These are phyloP conservation scores for Napeogenes sylphis DNA, from an alignment of 2,888 invertebrate genomes.

Conservation along the genomic window DNA sequence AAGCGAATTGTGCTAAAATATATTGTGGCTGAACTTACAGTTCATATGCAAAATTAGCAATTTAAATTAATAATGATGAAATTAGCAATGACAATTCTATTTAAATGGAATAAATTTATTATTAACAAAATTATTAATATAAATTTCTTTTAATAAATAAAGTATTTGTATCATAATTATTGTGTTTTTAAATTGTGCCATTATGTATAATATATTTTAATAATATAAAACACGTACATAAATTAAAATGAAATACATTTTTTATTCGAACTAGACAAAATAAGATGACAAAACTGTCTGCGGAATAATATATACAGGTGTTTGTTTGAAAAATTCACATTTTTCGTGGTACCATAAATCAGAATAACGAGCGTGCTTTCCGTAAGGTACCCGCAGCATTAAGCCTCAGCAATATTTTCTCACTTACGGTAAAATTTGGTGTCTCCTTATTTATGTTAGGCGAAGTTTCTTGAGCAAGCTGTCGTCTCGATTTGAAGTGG, in stretches of 20 bases:
- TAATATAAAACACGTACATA: not conserved
- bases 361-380: slow-evolving; percentile 71
- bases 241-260: not conserved
- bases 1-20: slow-evolving; percentile 30
- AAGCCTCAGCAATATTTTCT: slow-evolving; percentile 75
- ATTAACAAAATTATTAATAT: too few relatives aligned
- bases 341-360: slow-evolving; percentile 62
- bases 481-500: slow-evolving; percentile 53
- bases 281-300: slow-evolving; percentile 7
- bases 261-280: not conserved
- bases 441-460: slow-evolving; percentile 67
- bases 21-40: slow-evolving; percentile 34
- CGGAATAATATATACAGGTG: slow-evolving; percentile 36
- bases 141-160: too few relatives aligned
- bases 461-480: slow-evolving; percentile 55
- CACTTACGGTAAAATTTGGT: slow-evolving; percentile 74
- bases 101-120: slow-evolving; percentile 26
- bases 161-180: too few relatives aligned
- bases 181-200: too few relatives aligned
- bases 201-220: too few relatives aligned
- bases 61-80: slow-evolving; percentile 48
- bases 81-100: slow-evolving; percentile 52
- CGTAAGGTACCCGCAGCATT: slow-evolving; percentile 69
- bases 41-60: slow-evolving; percentile 48
- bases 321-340: slow-evolving; percentile 33